Evolutionary conservation across 2,888 invertebrate species (phyloP).

Genomic region (Lasius platythorax): DNA sequence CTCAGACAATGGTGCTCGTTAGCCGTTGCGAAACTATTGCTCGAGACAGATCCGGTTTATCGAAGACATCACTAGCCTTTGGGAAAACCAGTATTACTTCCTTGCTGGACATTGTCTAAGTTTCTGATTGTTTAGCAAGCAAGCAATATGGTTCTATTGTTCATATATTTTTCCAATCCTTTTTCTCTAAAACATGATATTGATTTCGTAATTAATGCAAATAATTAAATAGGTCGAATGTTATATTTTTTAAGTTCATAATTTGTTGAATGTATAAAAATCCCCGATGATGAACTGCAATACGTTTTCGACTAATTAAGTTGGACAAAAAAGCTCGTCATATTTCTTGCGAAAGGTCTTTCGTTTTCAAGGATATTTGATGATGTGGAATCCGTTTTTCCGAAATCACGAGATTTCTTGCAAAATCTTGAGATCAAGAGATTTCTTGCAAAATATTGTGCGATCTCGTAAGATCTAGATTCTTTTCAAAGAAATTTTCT

Average conservation of each 20-base stretch:
- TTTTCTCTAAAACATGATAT: background rate
- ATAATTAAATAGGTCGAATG: background rate
- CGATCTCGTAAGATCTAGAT: background rate
- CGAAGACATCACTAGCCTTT: slow-evolving; percentile 64
- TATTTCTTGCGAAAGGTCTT: background rate
- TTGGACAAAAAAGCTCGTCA: background rate
- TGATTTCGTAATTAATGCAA: background rate
- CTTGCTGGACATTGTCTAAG: slow-evolving; percentile 81
- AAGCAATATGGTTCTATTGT: slow-evolving; percentile 42
- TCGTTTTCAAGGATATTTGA: background rate
- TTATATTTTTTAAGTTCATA: background rate
- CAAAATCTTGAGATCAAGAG: background rate
- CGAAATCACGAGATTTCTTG: background rate
- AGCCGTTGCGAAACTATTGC: slow-evolving; percentile 76
- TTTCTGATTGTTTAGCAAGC: slow-evolving; percentile 80
- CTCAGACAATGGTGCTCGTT: slow-evolving; percentile 83
- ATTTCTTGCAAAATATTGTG: background rate
- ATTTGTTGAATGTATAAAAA: background rate
- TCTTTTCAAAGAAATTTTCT: background rate
- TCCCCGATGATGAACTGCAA: background rate
- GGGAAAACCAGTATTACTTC: slow-evolving; percentile 80
- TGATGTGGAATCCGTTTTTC: background rate
- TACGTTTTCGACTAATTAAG: background rate
- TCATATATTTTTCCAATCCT: slow-evolving; percentile 42
- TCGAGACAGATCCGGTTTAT: slow-evolving; percentile 66